Evolutionary conservation across 2,797 vertebrate genomes (phyloP), one percentile per base, ranked within the genome.

Genomic region (Sparidentex hasta): DNA sequence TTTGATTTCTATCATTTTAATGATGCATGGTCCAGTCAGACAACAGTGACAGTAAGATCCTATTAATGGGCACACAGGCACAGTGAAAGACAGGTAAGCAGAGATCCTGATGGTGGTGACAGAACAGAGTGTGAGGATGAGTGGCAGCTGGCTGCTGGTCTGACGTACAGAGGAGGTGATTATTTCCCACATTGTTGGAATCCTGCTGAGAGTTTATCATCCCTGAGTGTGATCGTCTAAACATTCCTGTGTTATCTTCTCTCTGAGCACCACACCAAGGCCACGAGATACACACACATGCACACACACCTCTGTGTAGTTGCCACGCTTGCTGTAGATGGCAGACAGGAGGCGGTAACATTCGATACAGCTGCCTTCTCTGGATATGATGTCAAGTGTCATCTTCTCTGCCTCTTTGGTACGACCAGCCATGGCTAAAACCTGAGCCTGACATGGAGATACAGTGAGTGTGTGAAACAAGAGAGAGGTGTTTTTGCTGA

Each of bases 301-400:
- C 3, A 50, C 8, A 81, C 80, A 55, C 27, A 99, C 98, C 97
- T 99, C 94, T 38, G 93, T 83, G 50, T 96, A 95, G 85, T 94
- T 96, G 27, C 97, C 97, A 57, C 94, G 94, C 88, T 98, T 98
- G 96, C 97, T 98, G 92, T 98, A 96, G 91, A 99, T 97, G n/a
- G 98, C 97, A 2, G 98, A 98, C 27, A 99, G 90, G 52, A 99
- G 96, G 54, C 97, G 97, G 77, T 97, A 98, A 91, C 98, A 99
- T 86, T 99, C 98, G 1, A 98, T 93, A 61, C 98, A 99, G 66
- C 90, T 85, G 0, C 69, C 67, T 38, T 96, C 95, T 87, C 96
- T 96, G 0, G 68, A 91, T 64, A 97, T 95, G 61, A 98, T 96
- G 41, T 90, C 95, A 65, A 90, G 92, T 0, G 95, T 96, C 93